Percentiles rank a stretch among this genome's conserved stretches.
phyloP scores from a whole-genome alignment of 2,888 invertebrate species.

The Scaptomyza reducta region DNA sequence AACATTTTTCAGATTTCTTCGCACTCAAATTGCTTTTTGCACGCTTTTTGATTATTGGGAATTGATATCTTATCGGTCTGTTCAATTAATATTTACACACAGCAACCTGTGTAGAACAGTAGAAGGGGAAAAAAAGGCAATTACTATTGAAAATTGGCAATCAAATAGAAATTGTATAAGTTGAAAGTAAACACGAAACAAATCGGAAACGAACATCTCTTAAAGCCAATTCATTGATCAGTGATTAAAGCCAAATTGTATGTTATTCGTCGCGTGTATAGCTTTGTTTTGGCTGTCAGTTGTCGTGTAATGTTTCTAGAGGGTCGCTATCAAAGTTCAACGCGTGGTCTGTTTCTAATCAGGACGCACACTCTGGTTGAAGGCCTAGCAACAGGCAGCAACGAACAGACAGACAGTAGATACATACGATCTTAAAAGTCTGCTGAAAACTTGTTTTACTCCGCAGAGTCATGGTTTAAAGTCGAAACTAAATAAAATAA shows the following conservation, averaged over 20 bases:
- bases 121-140: neutral
- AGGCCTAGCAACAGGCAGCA: constrained; percentile 28
- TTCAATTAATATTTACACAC: constrained; percentile 6
- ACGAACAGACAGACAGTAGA: neutral
- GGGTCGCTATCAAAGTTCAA: constrained; percentile 1
- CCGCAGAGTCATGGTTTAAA: constrained; percentile 28
- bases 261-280: neutral
- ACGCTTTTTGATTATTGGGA: constrained; percentile 8
- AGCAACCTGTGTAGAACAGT: constrained; percentile 4
- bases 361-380: constrained; percentile 1
- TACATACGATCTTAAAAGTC: constrained; percentile 4
- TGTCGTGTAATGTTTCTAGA: neutral
- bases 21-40: neutral
- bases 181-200: neutral
- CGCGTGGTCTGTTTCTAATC: constrained; percentile 1
- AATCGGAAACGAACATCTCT: constrained; percentile 5
- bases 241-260: neutral
- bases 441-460: constrained; percentile 11
- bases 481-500: constrained; percentile 21
- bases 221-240: neutral
- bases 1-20: neutral
- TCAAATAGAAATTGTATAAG: neutral
- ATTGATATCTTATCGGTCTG: constrained; percentile 29
- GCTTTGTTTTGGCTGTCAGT: neutral
- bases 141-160: constrained; percentile 1